Evolutionary conservation across 2,113 vertebrate genomes (phyloP).

Genomic region (Anolis sagrei): DNA sequence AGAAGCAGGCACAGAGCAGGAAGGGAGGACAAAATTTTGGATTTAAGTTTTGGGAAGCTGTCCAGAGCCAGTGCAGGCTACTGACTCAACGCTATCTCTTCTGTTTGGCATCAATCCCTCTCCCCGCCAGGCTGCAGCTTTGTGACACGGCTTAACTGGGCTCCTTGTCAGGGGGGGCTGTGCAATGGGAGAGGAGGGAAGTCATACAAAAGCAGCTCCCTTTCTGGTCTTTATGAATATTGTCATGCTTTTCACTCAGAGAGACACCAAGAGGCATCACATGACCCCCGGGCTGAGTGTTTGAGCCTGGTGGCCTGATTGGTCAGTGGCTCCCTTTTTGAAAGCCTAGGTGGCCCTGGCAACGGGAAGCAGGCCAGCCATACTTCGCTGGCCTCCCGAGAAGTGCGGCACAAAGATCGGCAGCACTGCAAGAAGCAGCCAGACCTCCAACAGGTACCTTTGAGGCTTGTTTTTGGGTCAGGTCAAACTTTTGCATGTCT

Average conservation of each 20-base stretch:
- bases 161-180: background rate
- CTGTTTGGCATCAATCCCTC: background rate
- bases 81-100: constrained; percentile 2
- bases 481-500: background rate
- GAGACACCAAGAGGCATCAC: constrained; percentile 24
- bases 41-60: background rate
- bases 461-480: background rate
- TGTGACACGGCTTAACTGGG: constrained; percentile 27
- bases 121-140: background rate
- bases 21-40: background rate
- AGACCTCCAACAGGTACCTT: constrained; percentile 44
- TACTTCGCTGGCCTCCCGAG: background rate
- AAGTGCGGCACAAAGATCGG: constrained; percentile 19
- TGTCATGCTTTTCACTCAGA: constrained; percentile 51
- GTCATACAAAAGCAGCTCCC: constrained; percentile 49
- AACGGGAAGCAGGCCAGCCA: constrained; percentile 62
- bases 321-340: constrained; percentile 68
- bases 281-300: constrained; percentile 58
- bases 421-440: background rate
- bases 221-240: constrained; percentile 37
- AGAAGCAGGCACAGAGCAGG: background rate
- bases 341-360: constrained; percentile 72
- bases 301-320: constrained; percentile 64
- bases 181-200: constrained; percentile 24
- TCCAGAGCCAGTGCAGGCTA: background rate